Percentiles rank a stretch among this genome's conserved stretches.
Evolutionary conservation across 2,113 vertebrate genomes (phyloP).

Genomic region (Marmota flaviventris): DNA sequence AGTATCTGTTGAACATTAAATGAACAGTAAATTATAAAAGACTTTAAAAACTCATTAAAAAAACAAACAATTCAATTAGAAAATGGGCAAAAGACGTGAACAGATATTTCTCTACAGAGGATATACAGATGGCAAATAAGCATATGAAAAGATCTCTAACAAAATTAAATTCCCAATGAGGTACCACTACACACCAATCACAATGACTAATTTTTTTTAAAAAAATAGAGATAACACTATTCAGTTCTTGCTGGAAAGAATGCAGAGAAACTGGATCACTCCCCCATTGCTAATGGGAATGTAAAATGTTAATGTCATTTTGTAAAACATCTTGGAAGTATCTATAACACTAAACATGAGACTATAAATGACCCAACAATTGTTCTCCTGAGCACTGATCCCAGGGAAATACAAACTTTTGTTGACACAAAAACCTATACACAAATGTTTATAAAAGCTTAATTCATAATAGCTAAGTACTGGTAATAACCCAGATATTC

Average conservation of each 20-base stretch:
- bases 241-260: slow-evolving; percentile 18
- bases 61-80: not conserved
- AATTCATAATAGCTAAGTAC: not conserved
- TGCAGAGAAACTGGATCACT: not conserved
- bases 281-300: not conserved
- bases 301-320: not conserved
- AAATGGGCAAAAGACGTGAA: not conserved
- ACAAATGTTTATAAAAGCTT: not conserved
- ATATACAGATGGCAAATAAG: not conserved
- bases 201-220: not conserved
- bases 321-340: slow-evolving; percentile 31
- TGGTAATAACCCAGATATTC: not conserved
- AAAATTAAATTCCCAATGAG: not conserved
- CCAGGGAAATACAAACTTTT: not conserved
- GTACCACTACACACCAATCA: not conserved
- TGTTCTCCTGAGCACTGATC: not conserved
- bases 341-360: slow-evolving; percentile 33
- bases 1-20: not conserved
- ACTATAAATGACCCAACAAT: not conserved
- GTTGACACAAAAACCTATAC: not conserved
- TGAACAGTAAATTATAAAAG: not conserved
- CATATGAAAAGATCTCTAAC: not conserved
- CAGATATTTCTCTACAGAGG: not conserved
- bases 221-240: not conserved
- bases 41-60: not conserved